phyloP scores from a whole-genome alignment of 2,888 invertebrate genomes.

The Watsonalla cultraria region DNA sequence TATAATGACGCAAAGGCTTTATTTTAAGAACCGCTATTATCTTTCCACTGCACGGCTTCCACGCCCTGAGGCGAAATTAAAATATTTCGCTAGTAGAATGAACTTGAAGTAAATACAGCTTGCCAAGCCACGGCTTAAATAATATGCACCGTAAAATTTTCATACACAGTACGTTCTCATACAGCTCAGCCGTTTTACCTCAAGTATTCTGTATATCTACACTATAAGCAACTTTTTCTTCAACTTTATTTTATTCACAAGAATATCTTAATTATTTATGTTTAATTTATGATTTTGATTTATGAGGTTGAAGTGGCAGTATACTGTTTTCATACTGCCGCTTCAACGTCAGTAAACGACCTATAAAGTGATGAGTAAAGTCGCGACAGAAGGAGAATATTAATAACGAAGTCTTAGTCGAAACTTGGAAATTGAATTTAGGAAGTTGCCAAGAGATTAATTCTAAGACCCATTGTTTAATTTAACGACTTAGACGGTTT shows the following conservation, averaged over 20 bases:
- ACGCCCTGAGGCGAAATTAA: conserved; percentile 50
- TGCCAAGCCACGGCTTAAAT: conserved; percentile 7
- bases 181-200: too few species aligned
- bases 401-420: background rate
- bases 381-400: background rate
- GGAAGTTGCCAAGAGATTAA: background rate
- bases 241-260: too few species aligned
- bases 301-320: too few species aligned
- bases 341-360: too few species aligned
- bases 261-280: too few species aligned
- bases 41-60: conserved; percentile 47
- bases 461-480: background rate
- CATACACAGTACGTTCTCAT: too few species aligned
- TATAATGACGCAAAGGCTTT: conserved; percentile 63
- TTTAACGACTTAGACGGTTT: background rate
- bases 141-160: conserved; percentile 8
- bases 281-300: too few species aligned
- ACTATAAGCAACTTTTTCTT: too few species aligned
- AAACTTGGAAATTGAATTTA: background rate
- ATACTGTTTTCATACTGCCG: too few species aligned
- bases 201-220: too few species aligned
- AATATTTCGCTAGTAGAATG: conserved; percentile 39
- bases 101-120: conserved; percentile 29
- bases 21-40: conserved; percentile 64
- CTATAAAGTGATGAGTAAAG: background rate